phyloP scores from a whole-genome alignment of 2,888 invertebrate species.

The Drosophila multiciliata region DNA sequence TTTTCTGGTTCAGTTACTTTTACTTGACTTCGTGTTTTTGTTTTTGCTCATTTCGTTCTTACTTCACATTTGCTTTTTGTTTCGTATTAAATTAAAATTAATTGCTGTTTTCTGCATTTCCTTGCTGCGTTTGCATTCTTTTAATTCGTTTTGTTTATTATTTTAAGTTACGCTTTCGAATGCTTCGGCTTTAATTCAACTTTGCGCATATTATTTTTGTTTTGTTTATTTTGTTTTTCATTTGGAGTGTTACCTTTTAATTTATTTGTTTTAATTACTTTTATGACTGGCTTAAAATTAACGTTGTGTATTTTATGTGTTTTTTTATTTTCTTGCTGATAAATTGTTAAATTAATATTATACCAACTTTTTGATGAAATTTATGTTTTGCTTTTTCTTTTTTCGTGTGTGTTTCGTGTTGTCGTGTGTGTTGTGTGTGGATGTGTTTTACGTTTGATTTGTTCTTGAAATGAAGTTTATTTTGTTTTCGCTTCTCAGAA shows the following conservation, averaged over 20 bases:
- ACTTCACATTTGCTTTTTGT: slow-evolving; percentile 55
- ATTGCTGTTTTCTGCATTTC: slow-evolving; percentile 54
- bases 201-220: slow-evolving; percentile 57
- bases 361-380: slow-evolving; percentile 62
- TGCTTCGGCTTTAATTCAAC: slow-evolving; percentile 36
- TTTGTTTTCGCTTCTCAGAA: slow-evolving; percentile 79
- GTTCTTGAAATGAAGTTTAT: slow-evolving; percentile 77
- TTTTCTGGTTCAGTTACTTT: slow-evolving; percentile 30
- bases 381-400: slow-evolving; percentile 25
- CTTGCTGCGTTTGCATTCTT: slow-evolving; percentile 46
- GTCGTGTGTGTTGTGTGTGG: slow-evolving; percentile 37
- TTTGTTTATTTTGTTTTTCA: slow-evolving; percentile 28
- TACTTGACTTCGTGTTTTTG: slow-evolving; percentile 43
- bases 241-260: slow-evolving; percentile 56
- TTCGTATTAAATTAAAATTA: slow-evolving; percentile 69
- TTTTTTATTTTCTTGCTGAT: slow-evolving; percentile 58
- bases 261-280: slow-evolving; percentile 59
- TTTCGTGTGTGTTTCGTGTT: slow-evolving; percentile 32
- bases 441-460: slow-evolving; percentile 50
- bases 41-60: slow-evolving; percentile 62
- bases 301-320: slow-evolving; percentile 67
- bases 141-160: slow-evolving; percentile 47
- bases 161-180: slow-evolving; percentile 44
- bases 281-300: slow-evolving; percentile 76
- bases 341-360: slow-evolving; percentile 63